Conservation (phyloP, 2,797 vertebrate genomes). For the Cichlasoma orientale region DNA sequence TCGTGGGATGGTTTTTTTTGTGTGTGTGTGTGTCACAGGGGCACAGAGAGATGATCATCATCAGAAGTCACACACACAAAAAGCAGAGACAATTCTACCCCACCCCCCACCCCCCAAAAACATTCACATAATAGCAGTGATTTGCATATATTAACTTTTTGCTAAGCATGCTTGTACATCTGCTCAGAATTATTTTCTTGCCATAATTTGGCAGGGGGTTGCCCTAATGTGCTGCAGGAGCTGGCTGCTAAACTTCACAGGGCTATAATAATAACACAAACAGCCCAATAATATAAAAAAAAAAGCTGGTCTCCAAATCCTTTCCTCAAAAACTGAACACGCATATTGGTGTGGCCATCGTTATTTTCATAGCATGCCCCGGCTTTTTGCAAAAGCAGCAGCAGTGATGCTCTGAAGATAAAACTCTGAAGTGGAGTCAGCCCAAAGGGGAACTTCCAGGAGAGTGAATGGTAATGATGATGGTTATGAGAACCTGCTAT, state of each 20-base stretch:
- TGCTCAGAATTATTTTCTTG: slow-evolving; percentile 55
- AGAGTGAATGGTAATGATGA: slow-evolving; percentile 54
- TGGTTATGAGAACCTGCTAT: slow-evolving; percentile 51
- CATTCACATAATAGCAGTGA: slow-evolving; percentile 44
- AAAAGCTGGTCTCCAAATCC: background rate
- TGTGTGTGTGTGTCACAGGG: background rate
- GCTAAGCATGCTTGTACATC: slow-evolving; percentile 43
- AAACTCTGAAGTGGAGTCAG: slow-evolving; percentile 25
- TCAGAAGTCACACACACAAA: slow-evolving; percentile 22
- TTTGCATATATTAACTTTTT: slow-evolving; percentile 55
- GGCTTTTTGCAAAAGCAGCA: too few relatives aligned
- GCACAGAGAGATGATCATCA: slow-evolving; percentile 9
- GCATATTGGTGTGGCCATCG: background rate
- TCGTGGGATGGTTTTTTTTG: background rate
- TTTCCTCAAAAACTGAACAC: slow-evolving; percentile 18
- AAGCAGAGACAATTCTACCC: slow-evolving; percentile 1
- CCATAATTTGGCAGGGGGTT: slow-evolving; percentile 47
- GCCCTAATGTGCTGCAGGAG: slow-evolving; percentile 13
- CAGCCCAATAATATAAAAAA: slow-evolving; percentile 15
- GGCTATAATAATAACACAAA: slow-evolving; percentile 22
- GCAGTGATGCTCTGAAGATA: slow-evolving; percentile 15
- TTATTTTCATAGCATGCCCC: slow-evolving; percentile 19
- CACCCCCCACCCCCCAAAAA: background rate
- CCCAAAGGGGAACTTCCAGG: slow-evolving; percentile 38
- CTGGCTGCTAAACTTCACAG: slow-evolving; percentile 23